Percentiles rank a stretch among this genome's conserved stretches.
These are phyloP conservation scores for Iguana delicatissima DNA, from an alignment of 2,797 vertebrate genomes.

Conservation along the genomic window DNA sequence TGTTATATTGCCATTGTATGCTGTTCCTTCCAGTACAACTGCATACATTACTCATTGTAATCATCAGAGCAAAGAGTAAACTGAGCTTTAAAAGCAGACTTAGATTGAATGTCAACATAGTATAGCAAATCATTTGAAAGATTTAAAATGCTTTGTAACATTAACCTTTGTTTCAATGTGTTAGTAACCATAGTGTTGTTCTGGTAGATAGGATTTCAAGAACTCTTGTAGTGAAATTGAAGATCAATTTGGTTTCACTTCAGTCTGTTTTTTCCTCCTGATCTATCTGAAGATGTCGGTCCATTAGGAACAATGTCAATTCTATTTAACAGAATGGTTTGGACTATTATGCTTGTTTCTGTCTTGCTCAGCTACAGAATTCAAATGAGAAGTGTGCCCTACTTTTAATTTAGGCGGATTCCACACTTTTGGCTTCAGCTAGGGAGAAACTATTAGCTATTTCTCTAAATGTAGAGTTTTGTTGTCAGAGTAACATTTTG, in stretches of 20 bases:
- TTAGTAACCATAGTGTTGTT: not conserved
- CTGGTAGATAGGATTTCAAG: not conserved
- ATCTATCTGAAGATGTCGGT: conserved; percentile 47
- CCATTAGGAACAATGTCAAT: conserved; percentile 27
- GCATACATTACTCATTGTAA: not conserved
- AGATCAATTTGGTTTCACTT: not conserved
- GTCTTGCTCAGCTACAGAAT: conserved; percentile 14
- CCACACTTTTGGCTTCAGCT: conserved; percentile 26
- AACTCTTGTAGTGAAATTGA: not conserved
- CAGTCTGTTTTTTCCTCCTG: conserved; percentile 42
- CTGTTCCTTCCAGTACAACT: not conserved
- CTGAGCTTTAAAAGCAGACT: not conserved
- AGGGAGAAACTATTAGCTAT: conserved; percentile 49
- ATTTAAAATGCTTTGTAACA: not conserved
- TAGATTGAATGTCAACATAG: not conserved
- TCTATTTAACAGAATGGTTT: not conserved
- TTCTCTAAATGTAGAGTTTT: conserved; percentile 10
- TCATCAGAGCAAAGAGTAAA: not conserved
- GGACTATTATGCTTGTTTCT: not conserved
- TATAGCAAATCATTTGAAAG: not conserved
- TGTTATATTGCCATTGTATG: not conserved
- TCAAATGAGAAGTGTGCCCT: conserved; percentile 37
- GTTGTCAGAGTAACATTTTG: too few species aligned
- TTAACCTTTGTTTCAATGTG: not conserved
- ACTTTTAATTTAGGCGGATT: conserved; percentile 56